These are phyloP conservation scores for Leptinotarsa juncta DNA, from an alignment of 2,888 invertebrate species.

Conservation along the genomic window DNA sequence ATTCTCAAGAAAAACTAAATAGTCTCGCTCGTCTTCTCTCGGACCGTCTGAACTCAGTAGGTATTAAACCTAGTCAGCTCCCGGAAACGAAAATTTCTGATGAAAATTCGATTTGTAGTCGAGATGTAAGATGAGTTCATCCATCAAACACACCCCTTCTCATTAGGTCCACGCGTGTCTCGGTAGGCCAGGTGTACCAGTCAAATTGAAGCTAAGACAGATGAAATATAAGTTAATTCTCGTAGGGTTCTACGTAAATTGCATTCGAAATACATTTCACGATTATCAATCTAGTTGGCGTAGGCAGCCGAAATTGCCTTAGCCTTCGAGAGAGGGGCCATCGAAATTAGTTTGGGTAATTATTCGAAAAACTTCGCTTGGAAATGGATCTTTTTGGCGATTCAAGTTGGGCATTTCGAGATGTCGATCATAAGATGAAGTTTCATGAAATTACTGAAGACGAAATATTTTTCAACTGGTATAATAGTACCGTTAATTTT, in stretches of 20 bases:
- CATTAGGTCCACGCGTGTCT: slow-evolving; percentile 36
- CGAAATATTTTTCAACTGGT: too few species aligned
- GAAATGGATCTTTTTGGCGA: neutral
- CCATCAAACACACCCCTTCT: slow-evolving; percentile 35
- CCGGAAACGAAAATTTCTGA: slow-evolving; percentile 25
- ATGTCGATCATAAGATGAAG: too few species aligned
- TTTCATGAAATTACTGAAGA: too few species aligned
- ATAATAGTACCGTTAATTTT: too few species aligned
- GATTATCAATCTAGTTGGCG: slow-evolving; percentile 16
- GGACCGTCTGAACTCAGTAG: neutral
- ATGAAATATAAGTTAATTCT: slow-evolving; percentile 44
- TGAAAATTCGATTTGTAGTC: slow-evolving; percentile 15
- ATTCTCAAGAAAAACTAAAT: too few species aligned
- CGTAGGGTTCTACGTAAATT: slow-evolving; percentile 23
- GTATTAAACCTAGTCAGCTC: neutral
- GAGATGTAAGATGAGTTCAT: slow-evolving; percentile 26
- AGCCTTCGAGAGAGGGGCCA: slow-evolving; percentile 1
- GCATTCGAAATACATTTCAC: slow-evolving; percentile 29
- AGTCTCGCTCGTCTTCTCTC: too few species aligned
- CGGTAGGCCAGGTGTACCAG: slow-evolving; percentile 36
- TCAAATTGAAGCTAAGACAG: slow-evolving; percentile 39
- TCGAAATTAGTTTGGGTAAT: slow-evolving; percentile 14
- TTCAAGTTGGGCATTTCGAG: neutral
- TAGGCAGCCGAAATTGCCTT: slow-evolving; percentile 10
- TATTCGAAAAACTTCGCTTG: neutral